Evolutionary conservation across 2,888 invertebrate genomes (phyloP).

Genomic region (Amphimallon solstitiale): DNA sequence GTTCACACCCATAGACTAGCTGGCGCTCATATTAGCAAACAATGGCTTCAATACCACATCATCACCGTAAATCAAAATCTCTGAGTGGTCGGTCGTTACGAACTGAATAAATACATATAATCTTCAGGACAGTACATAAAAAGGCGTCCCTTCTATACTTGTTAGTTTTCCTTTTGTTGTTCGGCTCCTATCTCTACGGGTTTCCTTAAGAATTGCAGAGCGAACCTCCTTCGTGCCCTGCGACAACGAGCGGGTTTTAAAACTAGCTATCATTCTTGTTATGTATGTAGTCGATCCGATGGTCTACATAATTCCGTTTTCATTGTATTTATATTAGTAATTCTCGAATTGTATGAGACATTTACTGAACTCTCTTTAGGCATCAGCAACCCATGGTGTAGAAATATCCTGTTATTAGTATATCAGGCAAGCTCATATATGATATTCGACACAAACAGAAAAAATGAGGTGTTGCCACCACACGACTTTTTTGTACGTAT

Average conservation of each 20-base stretch:
- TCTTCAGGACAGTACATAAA: conserved; percentile 22
- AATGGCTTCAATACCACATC: conserved; percentile 55
- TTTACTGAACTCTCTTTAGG: too few species aligned
- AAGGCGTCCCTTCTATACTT: background rate
- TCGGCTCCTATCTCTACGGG: background rate
- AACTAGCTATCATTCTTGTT: background rate
- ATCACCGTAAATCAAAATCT: conserved; percentile 57
- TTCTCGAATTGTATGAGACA: too few species aligned
- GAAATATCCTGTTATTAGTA: too few species aligned
- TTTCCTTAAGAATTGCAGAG: conserved; percentile 10
- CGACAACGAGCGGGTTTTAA: background rate
- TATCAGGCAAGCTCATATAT: too few species aligned
- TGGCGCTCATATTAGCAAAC: conserved; percentile 56
- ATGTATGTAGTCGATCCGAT: background rate
- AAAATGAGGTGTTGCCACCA: too few species aligned
- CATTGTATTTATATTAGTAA: too few species aligned
- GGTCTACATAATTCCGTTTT: too few species aligned
- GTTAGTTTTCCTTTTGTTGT: conserved; percentile 5
- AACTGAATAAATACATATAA: conserved; percentile 36
- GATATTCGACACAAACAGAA: too few species aligned
- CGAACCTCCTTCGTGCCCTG: background rate
- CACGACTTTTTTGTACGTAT: too few species aligned
- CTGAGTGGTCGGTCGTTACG: conserved; percentile 42
- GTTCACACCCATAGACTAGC: conserved; percentile 57
- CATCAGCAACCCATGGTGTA: too few species aligned